Evolutionary conservation across 2,797 vertebrate genomes (phyloP).

Genomic region (Fundulus diaphanus): DNA sequence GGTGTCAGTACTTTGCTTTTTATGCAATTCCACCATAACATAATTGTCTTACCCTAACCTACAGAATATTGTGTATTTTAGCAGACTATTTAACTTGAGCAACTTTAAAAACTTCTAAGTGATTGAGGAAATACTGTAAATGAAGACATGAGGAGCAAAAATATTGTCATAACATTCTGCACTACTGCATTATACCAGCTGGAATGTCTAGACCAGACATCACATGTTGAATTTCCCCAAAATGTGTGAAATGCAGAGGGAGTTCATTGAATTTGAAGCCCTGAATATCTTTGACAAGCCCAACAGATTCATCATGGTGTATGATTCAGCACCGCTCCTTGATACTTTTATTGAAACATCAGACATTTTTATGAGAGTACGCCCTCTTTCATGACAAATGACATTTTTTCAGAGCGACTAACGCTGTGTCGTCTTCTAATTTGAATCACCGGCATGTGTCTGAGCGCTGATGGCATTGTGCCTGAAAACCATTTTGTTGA

Average conservation of each 20-base stretch:
- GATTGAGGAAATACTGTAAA: not conserved
- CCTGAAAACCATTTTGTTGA: conserved; percentile 7
- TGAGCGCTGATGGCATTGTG: not conserved
- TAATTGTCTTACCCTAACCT: not conserved
- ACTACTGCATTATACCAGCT: not conserved
- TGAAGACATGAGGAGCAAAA: not conserved
- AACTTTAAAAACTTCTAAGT: not conserved
- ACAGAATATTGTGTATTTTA: not conserved
- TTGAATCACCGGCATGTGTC: conserved; percentile 14
- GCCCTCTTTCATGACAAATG: not conserved
- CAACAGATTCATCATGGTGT: conserved; percentile 14
- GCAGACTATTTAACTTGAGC: not conserved
- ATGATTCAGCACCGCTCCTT: not conserved
- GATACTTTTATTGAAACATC: conserved; percentile 7
- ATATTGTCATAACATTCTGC: not conserved
- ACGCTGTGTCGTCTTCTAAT: conserved; percentile 1
- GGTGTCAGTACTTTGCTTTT: too few relatives aligned
- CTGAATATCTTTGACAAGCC: not conserved
- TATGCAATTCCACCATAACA: not conserved
- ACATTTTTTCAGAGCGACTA: not conserved
- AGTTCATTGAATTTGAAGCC: conserved; percentile 37
- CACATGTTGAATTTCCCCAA: conserved; percentile 26
- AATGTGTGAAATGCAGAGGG: conserved; percentile 37
- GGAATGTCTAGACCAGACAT: not conserved
- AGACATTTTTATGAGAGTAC: not conserved